Evolutionary conservation across 2,888 invertebrate species (phyloP).

Genomic region (Lampropteryx suffumata): DNA sequence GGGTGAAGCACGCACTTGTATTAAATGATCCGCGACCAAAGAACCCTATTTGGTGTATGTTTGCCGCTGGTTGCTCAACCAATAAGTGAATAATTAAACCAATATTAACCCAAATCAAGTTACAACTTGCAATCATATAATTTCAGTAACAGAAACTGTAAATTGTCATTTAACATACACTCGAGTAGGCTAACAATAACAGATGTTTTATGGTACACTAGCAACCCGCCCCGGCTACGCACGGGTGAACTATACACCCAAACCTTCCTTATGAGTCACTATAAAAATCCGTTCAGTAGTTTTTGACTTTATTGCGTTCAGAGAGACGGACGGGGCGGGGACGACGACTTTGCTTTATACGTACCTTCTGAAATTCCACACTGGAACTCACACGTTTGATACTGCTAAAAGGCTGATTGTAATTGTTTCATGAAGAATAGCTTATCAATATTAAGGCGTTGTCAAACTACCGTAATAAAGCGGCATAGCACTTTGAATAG

Average conservation of each 20-base stretch:
- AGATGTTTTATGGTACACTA: no score
- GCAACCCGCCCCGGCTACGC: no score
- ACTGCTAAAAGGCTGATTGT: no score
- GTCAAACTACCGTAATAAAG: conserved; percentile 31
- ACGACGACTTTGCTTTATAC: no score
- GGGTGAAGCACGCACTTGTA: conserved; percentile 51
- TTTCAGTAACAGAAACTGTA: conserved; percentile 7
- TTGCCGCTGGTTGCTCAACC: conserved; percentile 25
- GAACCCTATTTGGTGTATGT: conserved; percentile 28
- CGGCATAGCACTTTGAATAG: conserved; percentile 20
- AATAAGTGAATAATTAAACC: conserved; percentile 24
- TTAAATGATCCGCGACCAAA: conserved; percentile 56
- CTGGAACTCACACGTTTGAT: background rate
- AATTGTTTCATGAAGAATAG: background rate
- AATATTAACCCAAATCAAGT: conserved; percentile 18
- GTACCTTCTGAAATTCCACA: no score
- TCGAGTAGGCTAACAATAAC: no score
- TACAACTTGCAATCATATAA: conserved; percentile 7
- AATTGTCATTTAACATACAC: background rate
- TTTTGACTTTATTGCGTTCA: no score
- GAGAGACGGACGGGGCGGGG: no score
- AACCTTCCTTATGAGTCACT: no score
- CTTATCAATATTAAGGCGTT: conserved; percentile 9
- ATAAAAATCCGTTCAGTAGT: no score
- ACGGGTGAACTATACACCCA: no score